Evolutionary conservation across 2,797 vertebrate genomes (phyloP).

Genomic region (Tokudaia tokunoshimensis): DNA sequence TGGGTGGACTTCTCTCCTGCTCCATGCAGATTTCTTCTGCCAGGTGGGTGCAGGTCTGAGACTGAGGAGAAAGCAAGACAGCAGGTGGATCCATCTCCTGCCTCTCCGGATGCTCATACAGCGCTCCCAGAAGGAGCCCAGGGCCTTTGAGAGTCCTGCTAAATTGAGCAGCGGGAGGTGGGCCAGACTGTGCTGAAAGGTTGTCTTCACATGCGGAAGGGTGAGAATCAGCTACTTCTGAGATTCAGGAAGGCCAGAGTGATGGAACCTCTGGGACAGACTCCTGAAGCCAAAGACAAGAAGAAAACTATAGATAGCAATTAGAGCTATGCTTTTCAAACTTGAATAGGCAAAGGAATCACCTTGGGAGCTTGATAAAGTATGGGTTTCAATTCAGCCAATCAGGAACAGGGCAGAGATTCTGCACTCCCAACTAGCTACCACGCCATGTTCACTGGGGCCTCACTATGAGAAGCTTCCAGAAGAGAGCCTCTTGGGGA

Average conservation of each 20-base stretch:
- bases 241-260: background rate
- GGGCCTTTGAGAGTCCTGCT: slow-evolving; percentile 89
- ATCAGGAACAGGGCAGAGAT: background rate
- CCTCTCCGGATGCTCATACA: slow-evolving; percentile 89
- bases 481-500: background rate
- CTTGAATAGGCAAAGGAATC: background rate
- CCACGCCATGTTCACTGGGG: background rate
- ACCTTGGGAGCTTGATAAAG: background rate
- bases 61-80: slow-evolving; percentile 86
- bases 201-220: background rate
- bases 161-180: background rate
- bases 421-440: background rate
- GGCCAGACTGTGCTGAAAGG: background rate
- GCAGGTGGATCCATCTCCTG: slow-evolving; percentile 87
- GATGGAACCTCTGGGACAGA: background rate
- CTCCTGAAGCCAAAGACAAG: slow-evolving; percentile 56
- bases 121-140: slow-evolving; percentile 86
- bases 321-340: background rate
- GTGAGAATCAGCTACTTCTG: background rate
- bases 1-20: slow-evolving; percentile 85
- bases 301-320: background rate
- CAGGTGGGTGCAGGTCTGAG: slow-evolving; percentile 80
- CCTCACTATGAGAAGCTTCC: background rate
- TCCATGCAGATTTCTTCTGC: slow-evolving; percentile 88
- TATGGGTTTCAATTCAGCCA: background rate